phyloP scores from a whole-genome alignment of 1,140 invertebrate species.

The Galendromus occidentalis region DNA sequence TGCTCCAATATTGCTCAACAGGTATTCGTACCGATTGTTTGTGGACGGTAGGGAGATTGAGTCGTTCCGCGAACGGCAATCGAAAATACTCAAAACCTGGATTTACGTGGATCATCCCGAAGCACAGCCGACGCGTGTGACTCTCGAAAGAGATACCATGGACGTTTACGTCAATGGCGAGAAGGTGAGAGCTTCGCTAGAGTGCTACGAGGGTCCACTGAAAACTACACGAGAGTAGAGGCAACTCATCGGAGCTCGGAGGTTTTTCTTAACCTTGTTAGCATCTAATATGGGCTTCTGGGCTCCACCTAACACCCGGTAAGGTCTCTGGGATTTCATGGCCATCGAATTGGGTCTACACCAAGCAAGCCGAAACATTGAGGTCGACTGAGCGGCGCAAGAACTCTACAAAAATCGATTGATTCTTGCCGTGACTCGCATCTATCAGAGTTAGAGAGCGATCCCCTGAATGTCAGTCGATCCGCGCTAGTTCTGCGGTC shows the following conservation, averaged over 20 bases:
- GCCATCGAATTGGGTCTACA: background rate
- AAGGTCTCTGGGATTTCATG: no score
- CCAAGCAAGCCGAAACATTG: no score
- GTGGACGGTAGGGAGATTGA: conserved; percentile 52
- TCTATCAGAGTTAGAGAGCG: no score
- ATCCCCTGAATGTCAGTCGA: no score
- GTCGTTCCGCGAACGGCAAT: conserved; percentile 53
- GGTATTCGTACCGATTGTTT: conserved; percentile 51
- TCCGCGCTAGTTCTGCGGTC: no score
- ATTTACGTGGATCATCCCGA: conserved; percentile 29
- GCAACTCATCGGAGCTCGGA: no score
- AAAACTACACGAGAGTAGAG: no score
- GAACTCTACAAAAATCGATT: conserved; percentile 2
- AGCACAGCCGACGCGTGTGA: conserved; percentile 22
- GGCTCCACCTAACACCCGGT: no score
- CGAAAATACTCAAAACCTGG: conserved; percentile 45
- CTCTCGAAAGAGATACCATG: conserved; percentile 49
- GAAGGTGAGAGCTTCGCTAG: conserved; percentile 27
- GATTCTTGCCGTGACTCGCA: no score
- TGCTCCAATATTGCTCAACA: background rate
- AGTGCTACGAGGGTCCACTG: background rate
- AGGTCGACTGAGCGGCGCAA: background rate
- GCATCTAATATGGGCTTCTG: no score
- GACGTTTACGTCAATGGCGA: conserved; percentile 56
- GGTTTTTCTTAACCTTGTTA: no score